Conservation (phyloP, 2,888 invertebrate species). For the Sphaerolaimus hirsutus region DNA sequence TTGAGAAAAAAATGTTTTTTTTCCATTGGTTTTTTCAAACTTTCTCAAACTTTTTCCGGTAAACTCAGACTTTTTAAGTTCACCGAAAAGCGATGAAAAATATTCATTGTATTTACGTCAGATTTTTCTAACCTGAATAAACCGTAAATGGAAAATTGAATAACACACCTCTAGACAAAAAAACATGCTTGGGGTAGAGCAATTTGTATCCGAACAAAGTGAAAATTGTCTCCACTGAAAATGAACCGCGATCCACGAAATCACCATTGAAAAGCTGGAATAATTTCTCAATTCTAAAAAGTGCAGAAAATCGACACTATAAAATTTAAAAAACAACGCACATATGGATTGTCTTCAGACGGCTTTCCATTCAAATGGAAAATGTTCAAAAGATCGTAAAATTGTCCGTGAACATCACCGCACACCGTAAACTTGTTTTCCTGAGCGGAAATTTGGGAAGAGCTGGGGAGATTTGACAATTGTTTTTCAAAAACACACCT, state of each 20-base stretch:
- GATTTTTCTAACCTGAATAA: too few relatives aligned
- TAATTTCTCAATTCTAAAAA: too few relatives aligned
- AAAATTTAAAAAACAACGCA: constrained; percentile 31
- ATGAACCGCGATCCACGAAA: constrained; percentile 95
- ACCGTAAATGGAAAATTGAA: neutral
- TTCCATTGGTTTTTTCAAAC: too few relatives aligned
- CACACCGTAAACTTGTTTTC: constrained; percentile 84
- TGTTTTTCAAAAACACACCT: constrained; percentile 18
- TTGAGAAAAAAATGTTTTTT: too few relatives aligned
- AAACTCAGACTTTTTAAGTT: too few relatives aligned
- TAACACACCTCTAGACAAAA: constrained; percentile 73
- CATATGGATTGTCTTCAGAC: constrained; percentile 75
- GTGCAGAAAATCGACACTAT: neutral
- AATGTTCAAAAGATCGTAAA: constrained; percentile 88
- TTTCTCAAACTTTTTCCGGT: too few relatives aligned
- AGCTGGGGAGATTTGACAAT: neutral
- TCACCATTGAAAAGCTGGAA: constrained; percentile 78
- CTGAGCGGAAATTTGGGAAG: constrained; percentile 14
- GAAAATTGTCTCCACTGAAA: constrained; percentile 96
- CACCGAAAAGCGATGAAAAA: too few relatives aligned
- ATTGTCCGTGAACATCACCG: constrained; percentile 96
- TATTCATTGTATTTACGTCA: too few relatives aligned
- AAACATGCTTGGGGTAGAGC: constrained; percentile 81
- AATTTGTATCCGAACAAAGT: constrained; percentile 85
- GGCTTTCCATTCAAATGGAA: constrained; percentile 89